Evolutionary conservation across 2,888 invertebrate species (phyloP).

Genomic region (Lasioglossum pauxillum): DNA sequence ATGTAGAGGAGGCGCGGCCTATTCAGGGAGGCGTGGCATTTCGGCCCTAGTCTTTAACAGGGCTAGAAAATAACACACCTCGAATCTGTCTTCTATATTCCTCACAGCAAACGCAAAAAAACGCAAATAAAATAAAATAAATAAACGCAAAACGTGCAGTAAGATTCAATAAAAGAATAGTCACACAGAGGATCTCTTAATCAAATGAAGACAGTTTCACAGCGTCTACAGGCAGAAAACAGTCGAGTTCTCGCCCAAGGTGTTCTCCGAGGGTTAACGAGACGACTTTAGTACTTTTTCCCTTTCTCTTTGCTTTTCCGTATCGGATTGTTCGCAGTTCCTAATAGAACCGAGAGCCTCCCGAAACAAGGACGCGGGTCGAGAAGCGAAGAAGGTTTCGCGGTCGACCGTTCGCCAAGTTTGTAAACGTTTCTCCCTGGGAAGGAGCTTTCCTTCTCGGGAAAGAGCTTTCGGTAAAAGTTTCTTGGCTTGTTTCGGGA

Average conservation of each 20-base stretch:
- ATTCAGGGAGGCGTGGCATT: too few relatives aligned
- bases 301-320: neutral
- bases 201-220: neutral
- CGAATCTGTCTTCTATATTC: too few relatives aligned
- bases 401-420: slow-evolving; percentile 1
- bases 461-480: neutral
- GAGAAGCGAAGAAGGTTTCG: neutral
- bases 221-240: neutral
- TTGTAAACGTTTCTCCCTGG: neutral
- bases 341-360: neutral
- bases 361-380: neutral
- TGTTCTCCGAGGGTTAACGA: neutral
- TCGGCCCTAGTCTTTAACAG: too few relatives aligned
- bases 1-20: neutral
- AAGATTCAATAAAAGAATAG: too few relatives aligned
- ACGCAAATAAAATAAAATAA: too few relatives aligned
- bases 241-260: neutral
- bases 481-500: neutral
- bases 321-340: neutral
- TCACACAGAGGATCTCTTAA: neutral
- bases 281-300: neutral
- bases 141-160: too few relatives aligned
- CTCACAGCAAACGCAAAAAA: too few relatives aligned
- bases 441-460: neutral
- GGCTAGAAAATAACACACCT: too few relatives aligned